These are phyloP conservation scores for Danio kyathit DNA, from an alignment of 2,797 vertebrate species.

Conservation along the genomic window DNA sequence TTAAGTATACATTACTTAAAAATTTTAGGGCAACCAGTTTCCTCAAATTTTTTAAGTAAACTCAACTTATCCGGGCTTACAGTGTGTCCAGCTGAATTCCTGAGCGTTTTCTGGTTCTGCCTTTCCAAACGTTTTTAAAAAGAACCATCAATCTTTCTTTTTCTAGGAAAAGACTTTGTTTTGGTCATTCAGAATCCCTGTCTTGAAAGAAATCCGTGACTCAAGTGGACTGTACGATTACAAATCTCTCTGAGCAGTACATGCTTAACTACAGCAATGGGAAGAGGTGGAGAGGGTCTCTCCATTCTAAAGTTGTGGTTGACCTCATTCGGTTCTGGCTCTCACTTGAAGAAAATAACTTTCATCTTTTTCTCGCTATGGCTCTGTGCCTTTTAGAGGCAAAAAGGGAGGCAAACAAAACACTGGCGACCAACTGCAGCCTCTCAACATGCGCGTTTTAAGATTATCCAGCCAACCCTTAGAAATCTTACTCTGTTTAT, in stretches of 20 bases:
- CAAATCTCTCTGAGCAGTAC: conserved; percentile 42
- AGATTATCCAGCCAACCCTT: conserved; percentile 30
- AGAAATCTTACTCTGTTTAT: background rate
- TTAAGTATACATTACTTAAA: too few relatives aligned
- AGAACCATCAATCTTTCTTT: conserved; percentile 30
- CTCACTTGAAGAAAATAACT: conserved; percentile 54
- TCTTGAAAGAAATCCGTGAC: conserved; percentile 49
- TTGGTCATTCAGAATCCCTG: conserved; percentile 46
- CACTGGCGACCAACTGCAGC: conserved; percentile 26
- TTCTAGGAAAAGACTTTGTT: conserved; percentile 35
- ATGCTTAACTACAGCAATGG: conserved; percentile 45
- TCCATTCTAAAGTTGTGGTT: conserved; percentile 56
- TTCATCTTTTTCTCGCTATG: conserved; percentile 49
- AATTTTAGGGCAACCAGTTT: too few relatives aligned
- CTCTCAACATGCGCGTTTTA: background rate
- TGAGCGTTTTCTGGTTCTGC: conserved; percentile 19
- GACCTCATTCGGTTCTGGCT: conserved; percentile 51
- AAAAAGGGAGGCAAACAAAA: conserved; percentile 37
- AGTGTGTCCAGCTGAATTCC: background rate
- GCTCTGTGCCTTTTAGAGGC: conserved; percentile 43
- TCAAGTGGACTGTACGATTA: conserved; percentile 56
- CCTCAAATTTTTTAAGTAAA: too few relatives aligned
- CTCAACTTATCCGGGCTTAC: too few relatives aligned
- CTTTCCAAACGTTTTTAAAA: conserved; percentile 40
- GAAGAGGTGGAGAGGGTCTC: conserved; percentile 37